Conservation (phyloP, 2,888 invertebrate species). For the Parelbella ahira region DNA sequence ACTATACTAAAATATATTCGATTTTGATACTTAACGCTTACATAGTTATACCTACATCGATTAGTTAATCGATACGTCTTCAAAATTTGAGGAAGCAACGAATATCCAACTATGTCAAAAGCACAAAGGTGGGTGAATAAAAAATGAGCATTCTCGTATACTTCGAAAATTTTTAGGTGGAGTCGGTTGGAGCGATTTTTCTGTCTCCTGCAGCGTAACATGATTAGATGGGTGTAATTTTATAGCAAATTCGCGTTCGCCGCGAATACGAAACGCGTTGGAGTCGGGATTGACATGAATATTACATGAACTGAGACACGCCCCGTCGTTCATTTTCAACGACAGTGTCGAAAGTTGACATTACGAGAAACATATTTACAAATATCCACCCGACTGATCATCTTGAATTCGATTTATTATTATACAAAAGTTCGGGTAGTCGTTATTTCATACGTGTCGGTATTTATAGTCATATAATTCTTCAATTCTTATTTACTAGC, state of each 20-base stretch:
- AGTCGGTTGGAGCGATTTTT: constrained; percentile 39
- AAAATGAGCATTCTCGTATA: constrained; percentile 25
- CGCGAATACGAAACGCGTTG: constrained; percentile 41
- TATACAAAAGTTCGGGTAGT: too few species aligned
- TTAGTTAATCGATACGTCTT: too few species aligned
- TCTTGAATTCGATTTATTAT: too few species aligned
- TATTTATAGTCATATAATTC: too few species aligned
- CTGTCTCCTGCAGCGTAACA: constrained; percentile 48
- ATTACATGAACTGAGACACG: constrained; percentile 70
- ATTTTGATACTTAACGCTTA: too few species aligned
- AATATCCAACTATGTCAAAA: constrained; percentile 9
- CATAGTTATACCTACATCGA: too few species aligned
- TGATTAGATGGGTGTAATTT: constrained; percentile 72
- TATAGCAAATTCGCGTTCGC: constrained; percentile 57
- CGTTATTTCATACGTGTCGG: too few species aligned
- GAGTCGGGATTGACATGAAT: constrained; percentile 60
- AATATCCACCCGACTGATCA: constrained; percentile 11
- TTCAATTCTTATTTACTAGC: too few species aligned
- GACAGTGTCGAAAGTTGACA: constrained; percentile 37
- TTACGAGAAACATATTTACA: constrained; percentile 35
- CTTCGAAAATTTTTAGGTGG: constrained; percentile 28
- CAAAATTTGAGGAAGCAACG: neutral
- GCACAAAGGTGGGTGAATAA: constrained; percentile 27
- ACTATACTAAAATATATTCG: too few species aligned
- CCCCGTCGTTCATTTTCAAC: constrained; percentile 59